Base-by-base conservation (phyloP, 2,797 vertebrate species). In the Poliocrania exsul region DNA sequence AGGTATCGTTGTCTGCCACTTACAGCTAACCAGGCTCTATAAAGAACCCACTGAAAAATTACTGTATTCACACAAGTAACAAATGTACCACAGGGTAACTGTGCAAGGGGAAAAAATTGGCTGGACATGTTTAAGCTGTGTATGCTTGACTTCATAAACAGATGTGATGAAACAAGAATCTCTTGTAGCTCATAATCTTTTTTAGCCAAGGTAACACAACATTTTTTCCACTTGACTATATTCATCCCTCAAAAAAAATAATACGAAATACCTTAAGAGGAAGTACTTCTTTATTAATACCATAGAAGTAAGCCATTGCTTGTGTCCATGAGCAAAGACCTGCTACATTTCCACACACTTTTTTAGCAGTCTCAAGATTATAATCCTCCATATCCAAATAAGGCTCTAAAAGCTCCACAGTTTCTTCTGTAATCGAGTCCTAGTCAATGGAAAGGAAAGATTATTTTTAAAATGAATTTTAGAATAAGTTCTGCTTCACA, bases 321-420 rank as follows among this genome's bases (percentile, higher is more conserved):
- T 98, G 97, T 13, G 98, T 99, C 98, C 98, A 99, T 77, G 98
- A 98, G 94, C 98, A 99, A 53, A 99, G 98, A 25, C 98, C 98
- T 5, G 98, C 98, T 80, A 99, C 98, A 53, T 98, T 99, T 25
- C 98, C 98, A 74, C 98, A 99, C 46, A 98, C 98, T 96, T 98
- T 98, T 97, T 98, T 99, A 86, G 98, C 98, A 20, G 98, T 95
- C 53, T 99, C 98, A 74, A 99, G 90, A 95, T 98, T 98, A 95
- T 99, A 99, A 94, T 99, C 98, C 5, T 99, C 98, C 98, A 98
- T 98, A 13, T 95, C 67, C 92, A 98, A 94, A 90, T 99, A 99
- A 8, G 98, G 98, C 50, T 97, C 38, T 29, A 99, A 96, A 81
- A 99, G 97, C 95, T 99, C 98, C 85, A 98, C 98, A 82, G 97